phyloP scores from a whole-genome alignment of 2,888 invertebrate genomes.

The Melanostoma mellinum region DNA sequence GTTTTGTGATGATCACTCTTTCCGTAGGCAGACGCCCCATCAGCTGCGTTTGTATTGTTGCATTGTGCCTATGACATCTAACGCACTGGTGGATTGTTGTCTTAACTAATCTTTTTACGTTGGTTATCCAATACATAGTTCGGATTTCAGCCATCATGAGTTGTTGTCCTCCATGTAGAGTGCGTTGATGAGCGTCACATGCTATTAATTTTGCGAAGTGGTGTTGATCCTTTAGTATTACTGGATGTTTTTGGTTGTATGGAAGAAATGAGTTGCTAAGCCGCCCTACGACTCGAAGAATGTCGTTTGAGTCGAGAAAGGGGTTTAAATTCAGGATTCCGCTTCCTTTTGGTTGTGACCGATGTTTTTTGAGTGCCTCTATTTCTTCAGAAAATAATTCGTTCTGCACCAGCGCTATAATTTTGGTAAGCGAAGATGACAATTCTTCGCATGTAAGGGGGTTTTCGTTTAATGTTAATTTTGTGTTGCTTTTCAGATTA shows the following conservation, averaged over 20 bases:
- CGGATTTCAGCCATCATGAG: slow-evolving; percentile 27
- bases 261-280: background rate
- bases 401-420: background rate
- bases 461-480: too few species aligned
- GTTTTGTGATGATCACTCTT: slow-evolving; percentile 7
- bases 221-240: slow-evolving; percentile 4
- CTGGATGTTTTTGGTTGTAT: slow-evolving; percentile 4
- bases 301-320: background rate
- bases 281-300: slow-evolving; percentile 8
- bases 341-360: background rate
- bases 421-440: too few species aligned
- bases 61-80: too few species aligned
- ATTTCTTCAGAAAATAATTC: slow-evolving; percentile 6
- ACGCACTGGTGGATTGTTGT: too few species aligned
- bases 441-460: too few species aligned
- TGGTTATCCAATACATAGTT: slow-evolving; percentile 10
- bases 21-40: slow-evolving; percentile 8
- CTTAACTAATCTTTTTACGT: slow-evolving; percentile 2
- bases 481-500: background rate
- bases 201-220: slow-evolving; percentile 15
- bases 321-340: background rate
- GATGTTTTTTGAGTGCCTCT: background rate
- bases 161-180: slow-evolving; percentile 26
- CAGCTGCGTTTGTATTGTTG: too few species aligned
- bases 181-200: background rate